Evolutionary conservation across 2,888 invertebrate species (phyloP), one percentile per base, ranked within the genome.

Genomic region (Atethmia centrago): DNA sequence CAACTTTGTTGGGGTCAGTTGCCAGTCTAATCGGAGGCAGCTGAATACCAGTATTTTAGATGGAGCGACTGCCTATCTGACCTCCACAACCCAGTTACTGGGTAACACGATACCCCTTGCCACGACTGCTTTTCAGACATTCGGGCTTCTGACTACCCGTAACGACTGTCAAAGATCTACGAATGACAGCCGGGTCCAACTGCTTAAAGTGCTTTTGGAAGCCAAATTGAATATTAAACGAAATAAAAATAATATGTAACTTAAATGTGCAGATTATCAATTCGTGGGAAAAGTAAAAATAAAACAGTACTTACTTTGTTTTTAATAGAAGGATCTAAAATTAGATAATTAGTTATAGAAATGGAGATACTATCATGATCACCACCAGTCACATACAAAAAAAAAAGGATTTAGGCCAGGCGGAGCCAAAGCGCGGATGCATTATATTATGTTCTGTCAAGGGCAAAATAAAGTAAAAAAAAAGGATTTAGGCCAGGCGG

Each of bases 221-320:
- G 66, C 36, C 62, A 76, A 31, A 42, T 19, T 14, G 10, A 42
- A 56, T 49, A 49, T 8, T 3, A 19, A 59, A 47, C 12, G 47
- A 68, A 42, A 58, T 19, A 28, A 16, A 56, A 36, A 64, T 28
- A 40, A 31, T 40, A 66, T 25, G 1, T n/a, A 19, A 31, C 12
- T 40, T 40, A 63, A 69, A 19, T n/a, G 80, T 76, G 80, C 80
- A 76, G 0, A 19, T 61, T 19, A 42, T 2, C 5, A 49, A 74
- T 47, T 25, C 25, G 25, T 42, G 74, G n/a, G 4, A 19, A 73
- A 19, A 16, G 3, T 62, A 36, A 74, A 42, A 49, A 3, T 1
- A 73, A 80, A 61, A 47, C 8, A 42, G 49, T 76, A 76, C 80
- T 80, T 76, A 76, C 76, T 74, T 80, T 80, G 45, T 42, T 71